Conservation (phyloP, 2,888 invertebrate genomes). For the Eupithecia inturbata region DNA sequence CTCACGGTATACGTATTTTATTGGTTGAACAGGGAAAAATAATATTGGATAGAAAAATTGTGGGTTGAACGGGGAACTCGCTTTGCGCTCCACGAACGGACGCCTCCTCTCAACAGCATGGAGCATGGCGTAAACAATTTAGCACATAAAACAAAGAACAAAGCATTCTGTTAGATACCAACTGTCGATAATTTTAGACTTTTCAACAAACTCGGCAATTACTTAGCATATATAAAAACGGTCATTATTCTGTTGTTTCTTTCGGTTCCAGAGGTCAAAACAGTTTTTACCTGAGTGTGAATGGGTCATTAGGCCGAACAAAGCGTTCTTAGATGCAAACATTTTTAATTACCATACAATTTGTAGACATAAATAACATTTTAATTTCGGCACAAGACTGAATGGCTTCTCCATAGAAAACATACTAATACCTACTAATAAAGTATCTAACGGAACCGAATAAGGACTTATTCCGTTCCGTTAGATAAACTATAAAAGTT, state of each 20-base stretch:
- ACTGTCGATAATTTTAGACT: conserved; percentile 50
- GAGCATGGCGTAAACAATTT: conserved; percentile 64
- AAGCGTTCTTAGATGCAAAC: not conserved
- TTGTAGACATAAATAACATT: not conserved
- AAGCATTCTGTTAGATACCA: conserved; percentile 57
- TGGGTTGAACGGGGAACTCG: too few species aligned
- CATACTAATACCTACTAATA: too few species aligned
- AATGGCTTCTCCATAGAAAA: not conserved
- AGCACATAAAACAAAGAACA: conserved; percentile 70
- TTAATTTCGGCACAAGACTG: not conserved
- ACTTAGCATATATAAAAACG: conserved; percentile 25
- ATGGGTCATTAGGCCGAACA: conserved; percentile 1
- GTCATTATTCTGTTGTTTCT: conserved; percentile 20
- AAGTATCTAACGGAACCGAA: too few species aligned
- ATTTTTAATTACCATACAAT: not conserved
- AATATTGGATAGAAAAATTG: too few species aligned
- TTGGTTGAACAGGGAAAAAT: too few species aligned
- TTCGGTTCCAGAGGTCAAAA: not conserved
- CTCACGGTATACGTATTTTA: too few species aligned
- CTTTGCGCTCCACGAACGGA: too few species aligned
- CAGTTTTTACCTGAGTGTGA: conserved; percentile 1
- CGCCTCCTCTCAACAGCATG: not conserved
- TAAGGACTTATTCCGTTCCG: too few species aligned
- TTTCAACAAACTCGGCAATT: conserved; percentile 32
- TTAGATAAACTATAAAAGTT: too few species aligned